Conservation (phyloP, 2,797 vertebrate species). For the Pagetopsis macropterus region DNA sequence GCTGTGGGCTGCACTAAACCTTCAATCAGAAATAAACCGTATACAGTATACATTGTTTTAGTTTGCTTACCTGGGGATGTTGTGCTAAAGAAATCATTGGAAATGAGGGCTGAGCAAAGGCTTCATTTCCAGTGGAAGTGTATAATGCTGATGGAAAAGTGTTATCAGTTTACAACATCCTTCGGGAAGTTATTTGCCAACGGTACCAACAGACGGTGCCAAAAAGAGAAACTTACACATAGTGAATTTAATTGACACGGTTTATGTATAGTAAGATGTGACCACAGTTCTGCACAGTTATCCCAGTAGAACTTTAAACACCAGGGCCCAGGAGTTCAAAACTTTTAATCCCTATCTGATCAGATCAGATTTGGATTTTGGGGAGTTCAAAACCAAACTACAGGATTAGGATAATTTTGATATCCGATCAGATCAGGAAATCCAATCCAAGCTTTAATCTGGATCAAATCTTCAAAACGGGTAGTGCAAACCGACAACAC, state of each 20-base stretch:
- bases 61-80: conserved; percentile 21
- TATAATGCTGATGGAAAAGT: background rate
- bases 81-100: background rate
- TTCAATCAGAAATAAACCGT: conserved; percentile 17
- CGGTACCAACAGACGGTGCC: background rate
- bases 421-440: too few relatives aligned
- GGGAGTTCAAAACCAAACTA: too few relatives aligned
- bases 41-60: conserved; percentile 6
- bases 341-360: too few relatives aligned
- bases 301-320: background rate
- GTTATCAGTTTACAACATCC: background rate
- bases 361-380: too few relatives aligned
- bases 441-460: too few relatives aligned
- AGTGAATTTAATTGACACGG: background rate
- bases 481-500: too few relatives aligned
- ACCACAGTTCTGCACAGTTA: background rate
- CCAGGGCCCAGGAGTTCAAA: too few relatives aligned
- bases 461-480: too few relatives aligned
- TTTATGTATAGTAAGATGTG: background rate
- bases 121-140: background rate
- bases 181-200: background rate
- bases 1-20: conserved; percentile 33
- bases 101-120: background rate
- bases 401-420: too few relatives aligned
- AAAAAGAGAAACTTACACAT: background rate